Evolutionary conservation across 2,113 vertebrate genomes (phyloP).

Genomic region (Salvelinus sp.): DNA sequence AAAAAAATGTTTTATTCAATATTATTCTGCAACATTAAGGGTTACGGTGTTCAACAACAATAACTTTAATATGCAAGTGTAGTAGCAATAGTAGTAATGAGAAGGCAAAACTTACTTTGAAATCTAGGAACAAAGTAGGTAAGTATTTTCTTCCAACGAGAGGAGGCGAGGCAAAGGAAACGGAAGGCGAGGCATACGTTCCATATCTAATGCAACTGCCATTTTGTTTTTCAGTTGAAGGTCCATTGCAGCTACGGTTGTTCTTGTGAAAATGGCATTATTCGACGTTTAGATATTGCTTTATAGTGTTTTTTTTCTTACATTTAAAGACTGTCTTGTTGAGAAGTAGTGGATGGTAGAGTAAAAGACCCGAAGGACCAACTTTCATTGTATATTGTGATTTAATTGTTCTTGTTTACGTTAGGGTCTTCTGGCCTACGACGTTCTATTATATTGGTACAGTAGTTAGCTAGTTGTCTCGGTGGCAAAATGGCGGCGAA

Average conservation of each 20-base stretch:
- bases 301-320: neutral
- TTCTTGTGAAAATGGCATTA: neutral
- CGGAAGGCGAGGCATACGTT: neutral
- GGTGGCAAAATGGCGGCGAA: slow-evolving; percentile 79
- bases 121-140: no score
- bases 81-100: no score
- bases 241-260: neutral
- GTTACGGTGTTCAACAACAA: no score
- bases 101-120: no score
- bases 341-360: neutral
- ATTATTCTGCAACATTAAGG: no score
- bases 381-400: neutral
- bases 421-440: neutral
- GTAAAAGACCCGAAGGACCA: neutral
- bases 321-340: neutral
- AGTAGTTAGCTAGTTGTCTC: slow-evolving; percentile 36
- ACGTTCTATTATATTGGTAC: neutral
- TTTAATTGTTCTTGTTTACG: no score
- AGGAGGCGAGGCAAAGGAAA: neutral
- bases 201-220: neutral
- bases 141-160: neutral
- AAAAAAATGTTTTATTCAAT: no score
- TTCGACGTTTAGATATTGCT: neutral
- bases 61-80: no score
- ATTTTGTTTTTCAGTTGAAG: slow-evolving; percentile 2